phyloP scores from a whole-genome alignment of 2,113 vertebrate species.

The Coreoperca whiteheadi region DNA sequence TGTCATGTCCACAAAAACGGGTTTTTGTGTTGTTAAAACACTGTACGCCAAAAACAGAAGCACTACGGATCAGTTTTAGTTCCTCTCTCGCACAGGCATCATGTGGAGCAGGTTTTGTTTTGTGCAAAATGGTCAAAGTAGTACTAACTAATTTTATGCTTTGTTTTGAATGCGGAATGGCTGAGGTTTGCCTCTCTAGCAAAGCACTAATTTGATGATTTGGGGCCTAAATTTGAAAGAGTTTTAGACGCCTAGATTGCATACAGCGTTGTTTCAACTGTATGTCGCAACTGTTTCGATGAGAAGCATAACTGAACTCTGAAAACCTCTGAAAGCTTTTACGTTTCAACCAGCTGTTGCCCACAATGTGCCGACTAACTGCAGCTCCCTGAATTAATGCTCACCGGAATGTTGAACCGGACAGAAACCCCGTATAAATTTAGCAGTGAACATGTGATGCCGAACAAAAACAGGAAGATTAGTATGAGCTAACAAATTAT shows the following conservation, averaged over 20 bases:
- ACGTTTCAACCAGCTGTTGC: neutral
- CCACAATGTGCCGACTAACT: neutral
- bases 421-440: neutral
- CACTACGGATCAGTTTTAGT: slow-evolving; percentile 59
- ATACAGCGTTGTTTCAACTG: neutral
- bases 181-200: neutral
- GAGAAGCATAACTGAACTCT: neutral
- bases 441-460: neutral
- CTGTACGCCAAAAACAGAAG: slow-evolving; percentile 16
- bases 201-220: neutral
- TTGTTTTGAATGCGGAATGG: neutral
- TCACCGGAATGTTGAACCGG: neutral
- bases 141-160: neutral
- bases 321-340: neutral
- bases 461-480: neutral
- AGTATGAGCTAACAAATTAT: neutral
- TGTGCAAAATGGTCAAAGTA: neutral
- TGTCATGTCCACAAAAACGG: neutral
- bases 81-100: slow-evolving; percentile 59
- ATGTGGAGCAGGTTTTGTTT: slow-evolving; percentile 31
- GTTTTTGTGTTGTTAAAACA: slow-evolving; percentile 9
- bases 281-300: neutral
- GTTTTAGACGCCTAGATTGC: neutral
- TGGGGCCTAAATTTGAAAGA: neutral
- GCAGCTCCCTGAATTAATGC: neutral